phyloP scores from a whole-genome alignment of 2,888 invertebrate species.

The Cryptophagus acutangulus region DNA sequence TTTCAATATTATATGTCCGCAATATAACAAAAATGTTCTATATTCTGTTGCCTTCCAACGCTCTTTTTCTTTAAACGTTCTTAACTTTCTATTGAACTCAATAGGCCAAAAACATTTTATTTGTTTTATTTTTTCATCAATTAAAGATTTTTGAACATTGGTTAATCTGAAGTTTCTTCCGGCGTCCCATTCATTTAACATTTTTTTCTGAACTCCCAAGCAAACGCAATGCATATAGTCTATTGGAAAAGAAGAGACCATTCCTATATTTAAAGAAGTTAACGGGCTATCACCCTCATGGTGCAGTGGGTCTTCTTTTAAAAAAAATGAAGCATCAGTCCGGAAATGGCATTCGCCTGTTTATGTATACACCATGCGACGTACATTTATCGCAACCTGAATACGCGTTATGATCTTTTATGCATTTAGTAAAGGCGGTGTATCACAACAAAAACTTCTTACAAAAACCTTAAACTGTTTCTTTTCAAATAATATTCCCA shows the following conservation, averaged over 20 bases:
- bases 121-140: not conserved
- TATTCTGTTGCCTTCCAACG: slow-evolving; percentile 15
- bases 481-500: too few relatives aligned
- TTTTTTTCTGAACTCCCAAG: not conserved
- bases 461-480: too few relatives aligned
- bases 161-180: not conserved
- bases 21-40: slow-evolving; percentile 13
- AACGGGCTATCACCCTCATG: not conserved
- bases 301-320: not conserved
- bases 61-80: slow-evolving; percentile 11
- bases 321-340: not conserved
- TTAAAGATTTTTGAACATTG: not conserved
- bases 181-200: not conserved
- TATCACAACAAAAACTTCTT: slow-evolving; percentile 12
- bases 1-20: slow-evolving; percentile 14
- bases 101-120: slow-evolving; percentile 10
- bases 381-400: not conserved
- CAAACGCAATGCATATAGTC: not conserved
- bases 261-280: too few relatives aligned
- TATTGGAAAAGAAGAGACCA: not conserved
- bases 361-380: not conserved
- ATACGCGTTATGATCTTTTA: slow-evolving; percentile 12
- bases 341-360: not conserved
- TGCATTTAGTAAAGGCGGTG: slow-evolving; percentile 9
- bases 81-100: slow-evolving; percentile 16